Evolutionary conservation across 2,113 vertebrate genomes (phyloP).

Genomic region (Saguinus imperator): DNA sequence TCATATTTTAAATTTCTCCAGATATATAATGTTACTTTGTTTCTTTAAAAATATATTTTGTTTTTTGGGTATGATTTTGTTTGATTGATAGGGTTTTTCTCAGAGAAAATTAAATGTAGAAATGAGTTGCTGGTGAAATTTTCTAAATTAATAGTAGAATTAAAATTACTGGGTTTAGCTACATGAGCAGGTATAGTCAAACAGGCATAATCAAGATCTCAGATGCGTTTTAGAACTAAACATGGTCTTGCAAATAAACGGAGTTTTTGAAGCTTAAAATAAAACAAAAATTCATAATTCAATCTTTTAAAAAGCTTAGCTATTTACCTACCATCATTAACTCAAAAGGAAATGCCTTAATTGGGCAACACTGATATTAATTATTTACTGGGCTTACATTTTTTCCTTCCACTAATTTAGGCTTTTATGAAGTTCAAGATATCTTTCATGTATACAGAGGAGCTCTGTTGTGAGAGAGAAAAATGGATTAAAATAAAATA

Average conservation of each 20-base stretch:
- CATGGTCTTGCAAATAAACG: background rate
- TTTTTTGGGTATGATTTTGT: conserved; percentile 41
- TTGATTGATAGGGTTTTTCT: background rate
- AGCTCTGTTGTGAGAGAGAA: background rate
- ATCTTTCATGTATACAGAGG: conserved; percentile 12
- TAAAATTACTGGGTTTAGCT: conserved; percentile 17
- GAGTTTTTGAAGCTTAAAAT: conserved; percentile 46
- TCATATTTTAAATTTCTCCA: conserved; percentile 22
- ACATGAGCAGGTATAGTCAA: conserved; percentile 2
- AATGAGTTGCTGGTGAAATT: background rate
- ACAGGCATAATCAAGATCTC: conserved; percentile 23
- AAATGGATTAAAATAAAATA: conserved; percentile 46
- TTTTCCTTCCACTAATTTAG: conserved; percentile 35
- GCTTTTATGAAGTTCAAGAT: conserved; percentile 30
- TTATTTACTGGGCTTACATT: background rate
- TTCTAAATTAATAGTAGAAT: conserved; percentile 38
- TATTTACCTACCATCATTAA: conserved; percentile 31
- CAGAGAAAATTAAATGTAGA: conserved; percentile 31
- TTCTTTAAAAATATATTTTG: conserved; percentile 16
- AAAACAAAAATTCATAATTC: background rate
- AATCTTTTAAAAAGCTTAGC: conserved; percentile 35
- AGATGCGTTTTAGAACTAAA: conserved; percentile 42
- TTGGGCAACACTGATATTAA: background rate
- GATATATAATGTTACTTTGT: background rate
- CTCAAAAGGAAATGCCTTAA: conserved; percentile 7